Evolutionary conservation across 92 coral and sea anemone species (phyloP), one percentile per base, ranked within the genome.

Genomic region (Isaurus tuberculatus): DNA sequence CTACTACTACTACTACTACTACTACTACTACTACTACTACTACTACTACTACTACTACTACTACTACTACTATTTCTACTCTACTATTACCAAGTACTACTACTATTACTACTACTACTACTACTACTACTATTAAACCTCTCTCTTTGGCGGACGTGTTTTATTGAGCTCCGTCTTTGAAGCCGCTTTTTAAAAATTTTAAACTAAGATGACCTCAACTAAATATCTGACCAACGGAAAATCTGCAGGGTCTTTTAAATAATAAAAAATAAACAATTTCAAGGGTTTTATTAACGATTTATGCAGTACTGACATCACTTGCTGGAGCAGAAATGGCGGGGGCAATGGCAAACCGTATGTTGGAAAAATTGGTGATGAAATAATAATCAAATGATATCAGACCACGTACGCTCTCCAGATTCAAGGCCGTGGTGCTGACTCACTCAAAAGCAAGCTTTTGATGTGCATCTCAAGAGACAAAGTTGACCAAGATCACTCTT

Each of bases 311-410:
- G 51, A 69, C 19, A 27, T 8, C 25, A 69, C 13, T 15, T 2
- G 4, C 17, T 69, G 73, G 46, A 69, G 4, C 28, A 69, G 73
- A 32, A 34, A 32, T 77, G 46, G 49, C n/a, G 81, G 81, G 27
- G 65, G 49, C 28, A 75, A 75, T 29, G 81, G 81, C 4, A 66
- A 75, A 40, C 81, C 67, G 81, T 75, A 49, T 16, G 81, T 23
- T 22, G 25, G 81, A 46, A 75, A 75, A 75, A 65, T 75, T 75
- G 81, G 81, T 25, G 67, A 48, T 22, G 81, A 75, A 46, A 69
- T 69, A 4, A 33, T 69, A 0, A 69, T 69, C 28, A 69, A 29
- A 69, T 69, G 73, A 49, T 69, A 7, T 69, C 73, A 46, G n/a
- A 69, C 73, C 51, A 69, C 73, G 5, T 32, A 69, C 32, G 34